Percentiles rank a stretch among this genome's conserved stretches.
Conservation (phyloP, 2,888 invertebrate species). For the Synanthedon formicaeformis region DNA sequence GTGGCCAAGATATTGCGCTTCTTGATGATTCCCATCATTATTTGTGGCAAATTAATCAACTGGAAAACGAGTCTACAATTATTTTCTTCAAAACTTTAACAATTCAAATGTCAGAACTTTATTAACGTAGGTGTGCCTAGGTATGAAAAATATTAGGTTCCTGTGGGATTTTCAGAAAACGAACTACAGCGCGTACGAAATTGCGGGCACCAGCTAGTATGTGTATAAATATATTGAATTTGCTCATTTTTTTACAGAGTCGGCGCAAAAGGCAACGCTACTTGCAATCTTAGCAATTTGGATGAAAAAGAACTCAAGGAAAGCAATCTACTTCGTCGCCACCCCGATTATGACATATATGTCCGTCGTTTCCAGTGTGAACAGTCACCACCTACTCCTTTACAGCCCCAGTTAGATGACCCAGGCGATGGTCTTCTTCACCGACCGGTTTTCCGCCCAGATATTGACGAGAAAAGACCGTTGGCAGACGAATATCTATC, state of each 20-base stretch:
- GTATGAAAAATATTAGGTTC: too few relatives aligned
- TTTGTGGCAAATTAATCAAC: too few relatives aligned
- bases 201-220: too few relatives aligned
- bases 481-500: slow-evolving; percentile 30
- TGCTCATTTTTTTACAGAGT: slow-evolving; percentile 30
- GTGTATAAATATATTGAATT: background rate
- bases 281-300: slow-evolving; percentile 47
- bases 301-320: slow-evolving; percentile 47
- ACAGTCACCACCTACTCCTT: slow-evolving; percentile 47
- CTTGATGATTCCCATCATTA: too few relatives aligned
- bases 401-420: slow-evolving; percentile 37
- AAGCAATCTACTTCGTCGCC: slow-evolving; percentile 29
- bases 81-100: too few relatives aligned
- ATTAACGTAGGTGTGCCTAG: too few relatives aligned
- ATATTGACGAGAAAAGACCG: slow-evolving; percentile 41
- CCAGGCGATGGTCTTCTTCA: slow-evolving; percentile 30
- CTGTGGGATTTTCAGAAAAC: too few relatives aligned
- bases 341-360: slow-evolving; percentile 59
- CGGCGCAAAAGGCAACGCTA: slow-evolving; percentile 62
- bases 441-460: slow-evolving; percentile 47
- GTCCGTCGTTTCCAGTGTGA: slow-evolving; percentile 49
- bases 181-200: too few relatives aligned
- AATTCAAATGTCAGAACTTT: too few relatives aligned
- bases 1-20: too few relatives aligned
- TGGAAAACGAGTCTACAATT: too few relatives aligned